Conservation (phyloP, 1,140 invertebrate genomes). For the Gerris buenoi region DNA sequence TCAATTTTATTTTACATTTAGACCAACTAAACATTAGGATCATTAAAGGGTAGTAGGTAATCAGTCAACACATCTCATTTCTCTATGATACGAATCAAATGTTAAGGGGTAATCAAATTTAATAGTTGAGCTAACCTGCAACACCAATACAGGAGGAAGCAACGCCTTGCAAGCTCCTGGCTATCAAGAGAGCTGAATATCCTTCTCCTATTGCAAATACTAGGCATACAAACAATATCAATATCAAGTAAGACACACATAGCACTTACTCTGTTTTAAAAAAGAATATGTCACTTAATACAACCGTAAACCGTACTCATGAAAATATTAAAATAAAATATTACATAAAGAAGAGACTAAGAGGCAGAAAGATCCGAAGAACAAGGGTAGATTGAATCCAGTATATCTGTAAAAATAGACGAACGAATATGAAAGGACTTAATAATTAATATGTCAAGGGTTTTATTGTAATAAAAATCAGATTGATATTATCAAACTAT, state of each 20-base stretch:
- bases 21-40: not conserved
- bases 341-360: constrained; percentile 65
- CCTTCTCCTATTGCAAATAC: constrained; percentile 70
- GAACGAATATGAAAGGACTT: no score
- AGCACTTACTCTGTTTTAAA: not conserved
- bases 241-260: not conserved
- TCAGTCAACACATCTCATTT: not conserved
- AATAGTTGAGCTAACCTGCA: no score
- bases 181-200: constrained; percentile 56
- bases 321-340: constrained; percentile 25
- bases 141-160: constrained; percentile 68
- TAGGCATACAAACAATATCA: constrained; percentile 27
- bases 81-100: no score
- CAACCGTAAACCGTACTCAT: not conserved
- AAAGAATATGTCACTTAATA: not conserved
- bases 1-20: not conserved
- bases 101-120: no score
- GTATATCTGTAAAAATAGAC: no score
- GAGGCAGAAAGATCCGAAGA: constrained; percentile 65
- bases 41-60: not conserved
- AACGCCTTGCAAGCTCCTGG: constrained; percentile 69
- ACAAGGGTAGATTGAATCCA: constrained; percentile 67
- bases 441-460: no score
- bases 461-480: no score
- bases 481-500: no score